phyloP scores from a whole-genome alignment of 1,140 invertebrate species.

The Pentalonia nigronervosa region DNA sequence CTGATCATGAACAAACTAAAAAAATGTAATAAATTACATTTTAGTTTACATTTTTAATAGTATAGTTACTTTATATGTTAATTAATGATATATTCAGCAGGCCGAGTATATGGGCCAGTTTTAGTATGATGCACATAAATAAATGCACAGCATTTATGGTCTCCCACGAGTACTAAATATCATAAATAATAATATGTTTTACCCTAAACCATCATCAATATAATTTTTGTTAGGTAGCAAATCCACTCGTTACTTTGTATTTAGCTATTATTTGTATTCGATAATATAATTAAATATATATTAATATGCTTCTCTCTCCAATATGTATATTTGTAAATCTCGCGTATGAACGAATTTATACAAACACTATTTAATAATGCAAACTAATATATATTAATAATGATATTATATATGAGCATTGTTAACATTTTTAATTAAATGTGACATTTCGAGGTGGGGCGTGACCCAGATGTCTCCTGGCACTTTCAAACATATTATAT shows the following conservation, averaged over 20 bases:
- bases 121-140: too few relatives aligned
- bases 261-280: constrained; percentile 1
- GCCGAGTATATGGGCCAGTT: too few relatives aligned
- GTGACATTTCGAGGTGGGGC: not conserved
- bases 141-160: not conserved
- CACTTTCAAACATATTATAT: not conserved
- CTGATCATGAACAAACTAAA: too few relatives aligned
- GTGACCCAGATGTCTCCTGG: not conserved
- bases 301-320: not conserved
- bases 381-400: not conserved
- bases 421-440: not conserved
- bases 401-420: not conserved
- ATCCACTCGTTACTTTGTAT: not conserved
- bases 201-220: not conserved
- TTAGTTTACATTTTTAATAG: too few relatives aligned
- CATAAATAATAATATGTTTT: not conserved
- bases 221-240: not conserved
- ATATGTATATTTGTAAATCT: not conserved
- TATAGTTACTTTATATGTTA: too few relatives aligned
- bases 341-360: too few relatives aligned
- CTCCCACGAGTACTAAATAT: not conserved
- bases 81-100: too few relatives aligned
- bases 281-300: not conserved
- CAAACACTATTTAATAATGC: not conserved
- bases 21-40: too few relatives aligned